Evolutionary conservation across 1,140 invertebrate species (phyloP), one percentile per base, ranked within the genome.

Genomic region (Heliconius eleuchia): DNA sequence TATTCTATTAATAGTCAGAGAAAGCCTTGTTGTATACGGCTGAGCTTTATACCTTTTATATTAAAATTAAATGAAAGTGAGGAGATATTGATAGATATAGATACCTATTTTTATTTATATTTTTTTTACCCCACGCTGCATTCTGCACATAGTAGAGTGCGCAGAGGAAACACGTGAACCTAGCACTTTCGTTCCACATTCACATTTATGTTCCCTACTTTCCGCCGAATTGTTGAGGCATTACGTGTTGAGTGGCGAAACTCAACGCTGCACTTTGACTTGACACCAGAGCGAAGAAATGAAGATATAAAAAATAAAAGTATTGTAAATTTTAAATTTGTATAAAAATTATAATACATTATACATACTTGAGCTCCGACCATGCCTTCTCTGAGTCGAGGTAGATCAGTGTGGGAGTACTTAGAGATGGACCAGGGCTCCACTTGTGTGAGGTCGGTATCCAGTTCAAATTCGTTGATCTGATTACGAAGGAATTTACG

Each of bases 361-460:
- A 30, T 66, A 34, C 88, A 82, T 92, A 97, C 96, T 95, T 97
- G 96, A 60, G 96, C 97, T n/a, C 96, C 96, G 71, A 97, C 97
- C 96, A 96, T 96, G 73, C 97, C 97, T 80, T 96, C 95, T 39
- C 96, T 95, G 60, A 98, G 91, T n/a, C 97, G 94, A 0, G 96
- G 96, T 57, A 98, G 91, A 85, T 98, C 97, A 0, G 97, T 97
- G 82, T 98, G 97, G 7, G 97, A 97, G 96, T 97, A 97, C 77
- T 96, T 96, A 84, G 96, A 97, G 78, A 96, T 96, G 8, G 97
- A 97, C 97, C 97, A 98, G 1, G 97, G 97, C 30, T 96, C 95
- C 74, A 97, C 94, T 60, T 96, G 91, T 4, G 96, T 95, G 46
- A 97, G 92, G 84, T 97, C 96, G 73, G 95, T 96, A 84, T 96